Percentiles rank a stretch among this genome's conserved stretches.
Evolutionary conservation across 2,113 vertebrate genomes (phyloP).

Genomic region (Gallinago media): DNA sequence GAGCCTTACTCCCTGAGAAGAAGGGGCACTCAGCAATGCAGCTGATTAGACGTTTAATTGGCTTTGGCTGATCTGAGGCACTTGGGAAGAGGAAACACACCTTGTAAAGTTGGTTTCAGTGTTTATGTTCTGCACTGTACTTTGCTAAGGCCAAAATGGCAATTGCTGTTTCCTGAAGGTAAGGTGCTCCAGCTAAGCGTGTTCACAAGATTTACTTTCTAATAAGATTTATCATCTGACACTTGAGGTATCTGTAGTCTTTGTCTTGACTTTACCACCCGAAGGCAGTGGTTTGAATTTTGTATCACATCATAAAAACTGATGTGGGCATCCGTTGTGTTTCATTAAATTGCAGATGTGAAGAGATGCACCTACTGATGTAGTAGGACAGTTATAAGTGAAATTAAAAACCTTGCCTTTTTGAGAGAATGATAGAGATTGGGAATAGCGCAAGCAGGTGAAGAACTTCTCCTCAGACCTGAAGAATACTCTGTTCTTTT

Average conservation of each 20-base stretch:
- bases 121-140: background rate
- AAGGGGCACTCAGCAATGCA: background rate
- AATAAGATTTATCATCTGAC: background rate
- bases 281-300: background rate
- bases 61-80: background rate
- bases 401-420: background rate
- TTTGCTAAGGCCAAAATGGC: background rate
- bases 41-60: background rate
- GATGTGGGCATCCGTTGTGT: rapidly evolving
- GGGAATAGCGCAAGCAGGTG: background rate
- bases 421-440: background rate
- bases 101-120: background rate
- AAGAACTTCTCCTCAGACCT: background rate
- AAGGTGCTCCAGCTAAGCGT: background rate
- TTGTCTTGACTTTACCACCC: background rate
- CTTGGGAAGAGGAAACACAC: background rate
- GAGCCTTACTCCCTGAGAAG: background rate
- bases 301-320: background rate
- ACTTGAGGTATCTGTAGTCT: rapidly evolving
- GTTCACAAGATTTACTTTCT: background rate
- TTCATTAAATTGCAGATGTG: background rate
- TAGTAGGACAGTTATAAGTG: background rate
- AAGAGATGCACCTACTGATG: background rate
- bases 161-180: background rate
- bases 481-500: background rate